A percentile compares a stretch with the other conserved stretches of the same genome.
Conservation (phyloP, 2,888 invertebrate genomes). For the Serrognathus titanus region DNA sequence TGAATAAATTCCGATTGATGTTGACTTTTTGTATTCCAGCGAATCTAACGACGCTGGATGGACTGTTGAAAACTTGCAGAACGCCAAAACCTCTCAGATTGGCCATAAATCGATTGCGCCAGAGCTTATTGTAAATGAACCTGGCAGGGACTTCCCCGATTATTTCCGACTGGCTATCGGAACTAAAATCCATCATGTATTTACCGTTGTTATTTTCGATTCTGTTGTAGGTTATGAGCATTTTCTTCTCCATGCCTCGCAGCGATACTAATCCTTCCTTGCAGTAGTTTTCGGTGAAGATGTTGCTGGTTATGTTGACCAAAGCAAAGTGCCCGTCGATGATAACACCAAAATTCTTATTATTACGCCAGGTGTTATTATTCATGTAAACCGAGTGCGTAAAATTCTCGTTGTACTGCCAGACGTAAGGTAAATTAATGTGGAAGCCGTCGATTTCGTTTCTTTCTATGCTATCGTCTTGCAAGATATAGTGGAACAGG, state of each 20-base stretch:
- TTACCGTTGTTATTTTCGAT: conserved; percentile 77
- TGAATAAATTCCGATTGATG: conserved; percentile 85
- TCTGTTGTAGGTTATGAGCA: conserved; percentile 76
- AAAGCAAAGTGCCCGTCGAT: conserved; percentile 93
- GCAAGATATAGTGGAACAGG: conserved; percentile 90
- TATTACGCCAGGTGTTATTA: conserved; percentile 84
- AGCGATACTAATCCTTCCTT: conserved; percentile 74
- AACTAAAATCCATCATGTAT: conserved; percentile 82
- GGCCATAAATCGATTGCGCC: conserved; percentile 58
- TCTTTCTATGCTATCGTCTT: conserved; percentile 80
- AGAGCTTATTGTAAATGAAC: conserved; percentile 75
- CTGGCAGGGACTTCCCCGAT: conserved; percentile 78
- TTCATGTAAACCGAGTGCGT: conserved; percentile 86
- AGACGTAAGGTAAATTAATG: conserved; percentile 87
- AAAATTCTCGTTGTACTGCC: conserved; percentile 92
- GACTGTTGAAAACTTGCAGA: conserved; percentile 50
- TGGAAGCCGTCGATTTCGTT: conserved; percentile 86
- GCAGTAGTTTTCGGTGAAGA: conserved; percentile 82
- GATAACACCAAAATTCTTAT: conserved; percentile 77
- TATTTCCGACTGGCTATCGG: conserved; percentile 91
- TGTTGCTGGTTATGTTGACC: conserved; percentile 81
- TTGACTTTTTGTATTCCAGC: conserved; percentile 93
- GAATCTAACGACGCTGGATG: conserved; percentile 85
- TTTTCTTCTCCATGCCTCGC: conserved; percentile 94
- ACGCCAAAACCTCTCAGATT: conserved; percentile 39